Conservation (phyloP, 2,113 vertebrate genomes). For the Myxocyprinus asiaticus region DNA sequence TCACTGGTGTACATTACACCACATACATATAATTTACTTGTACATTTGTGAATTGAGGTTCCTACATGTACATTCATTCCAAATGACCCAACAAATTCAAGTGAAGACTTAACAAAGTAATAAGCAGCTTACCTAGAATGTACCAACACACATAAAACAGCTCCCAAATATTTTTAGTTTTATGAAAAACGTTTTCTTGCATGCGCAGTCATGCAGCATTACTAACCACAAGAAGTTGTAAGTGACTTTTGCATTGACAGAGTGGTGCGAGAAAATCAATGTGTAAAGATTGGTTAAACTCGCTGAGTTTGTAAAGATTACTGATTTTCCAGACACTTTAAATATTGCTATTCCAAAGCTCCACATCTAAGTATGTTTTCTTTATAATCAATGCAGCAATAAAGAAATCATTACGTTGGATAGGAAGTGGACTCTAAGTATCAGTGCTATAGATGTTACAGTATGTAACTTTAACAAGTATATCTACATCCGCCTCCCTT, state of each 20-base stretch:
- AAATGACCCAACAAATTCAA: no score
- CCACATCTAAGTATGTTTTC: not conserved
- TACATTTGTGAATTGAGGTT: no score
- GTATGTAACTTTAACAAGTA: not conserved
- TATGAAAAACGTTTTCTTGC: no score
- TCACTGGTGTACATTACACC: not conserved
- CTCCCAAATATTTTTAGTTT: not conserved
- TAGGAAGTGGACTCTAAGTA: not conserved
- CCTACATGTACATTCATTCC: not conserved
- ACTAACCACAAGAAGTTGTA: no score
- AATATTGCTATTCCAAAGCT: not conserved
- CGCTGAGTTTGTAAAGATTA: constrained; percentile 4
- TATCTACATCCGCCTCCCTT: not conserved
- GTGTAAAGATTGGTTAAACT: not conserved
- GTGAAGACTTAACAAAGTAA: not conserved
- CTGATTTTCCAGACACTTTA: constrained; percentile 3
- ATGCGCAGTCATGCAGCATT: no score
- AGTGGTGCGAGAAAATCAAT: not conserved
- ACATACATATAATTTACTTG: not conserved
- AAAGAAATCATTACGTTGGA: not conserved
- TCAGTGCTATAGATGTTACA: not conserved
- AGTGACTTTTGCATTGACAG: not conserved
- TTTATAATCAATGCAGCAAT: constrained; percentile 4
- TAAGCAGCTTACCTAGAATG: not conserved
- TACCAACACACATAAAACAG: not conserved